A percentile compares a stretch with the other conserved stretches of the same genome.
phyloP scores from a whole-genome alignment of 2,888 invertebrate species.

The Drosophila lutescens region DNA sequence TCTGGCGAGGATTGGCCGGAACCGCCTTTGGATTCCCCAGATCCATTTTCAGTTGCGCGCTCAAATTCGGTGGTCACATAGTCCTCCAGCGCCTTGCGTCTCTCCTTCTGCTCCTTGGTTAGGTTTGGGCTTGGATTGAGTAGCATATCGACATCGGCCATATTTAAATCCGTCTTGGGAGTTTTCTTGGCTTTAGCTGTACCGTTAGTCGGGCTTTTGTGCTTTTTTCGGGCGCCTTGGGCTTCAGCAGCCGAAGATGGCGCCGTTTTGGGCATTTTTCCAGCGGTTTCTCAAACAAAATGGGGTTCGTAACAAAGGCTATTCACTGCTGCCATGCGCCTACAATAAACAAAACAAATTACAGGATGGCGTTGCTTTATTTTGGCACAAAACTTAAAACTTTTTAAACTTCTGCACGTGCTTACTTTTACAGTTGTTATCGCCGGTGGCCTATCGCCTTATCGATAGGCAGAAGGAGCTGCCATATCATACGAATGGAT shows the following conservation, averaged over 20 bases:
- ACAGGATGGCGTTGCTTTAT: no score
- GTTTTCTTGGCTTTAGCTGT: background rate
- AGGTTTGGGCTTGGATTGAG: background rate
- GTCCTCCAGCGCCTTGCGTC: background rate
- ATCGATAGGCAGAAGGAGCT: background rate
- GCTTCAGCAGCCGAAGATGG: background rate
- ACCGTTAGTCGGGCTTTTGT: slow-evolving; percentile 1
- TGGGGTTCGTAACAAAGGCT: background rate
- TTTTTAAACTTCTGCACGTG: slow-evolving; percentile 9
- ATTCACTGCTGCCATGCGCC: background rate
- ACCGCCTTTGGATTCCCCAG: background rate
- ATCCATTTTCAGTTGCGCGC: background rate
- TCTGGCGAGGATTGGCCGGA: background rate
- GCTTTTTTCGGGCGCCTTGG: background rate
- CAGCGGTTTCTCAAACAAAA: background rate
- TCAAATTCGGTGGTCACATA: background rate
- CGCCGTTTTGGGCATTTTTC: background rate
- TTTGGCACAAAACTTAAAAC: background rate
- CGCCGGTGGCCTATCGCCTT: background rate
- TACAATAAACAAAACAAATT: background rate
- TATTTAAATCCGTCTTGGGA: background rate
- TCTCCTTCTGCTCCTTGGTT: background rate
- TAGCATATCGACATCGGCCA: background rate
- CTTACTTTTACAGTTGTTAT: background rate
- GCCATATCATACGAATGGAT: background rate